phyloP scores from a whole-genome alignment of 2,888 invertebrate species.

The Dolichomitus sp. region DNA sequence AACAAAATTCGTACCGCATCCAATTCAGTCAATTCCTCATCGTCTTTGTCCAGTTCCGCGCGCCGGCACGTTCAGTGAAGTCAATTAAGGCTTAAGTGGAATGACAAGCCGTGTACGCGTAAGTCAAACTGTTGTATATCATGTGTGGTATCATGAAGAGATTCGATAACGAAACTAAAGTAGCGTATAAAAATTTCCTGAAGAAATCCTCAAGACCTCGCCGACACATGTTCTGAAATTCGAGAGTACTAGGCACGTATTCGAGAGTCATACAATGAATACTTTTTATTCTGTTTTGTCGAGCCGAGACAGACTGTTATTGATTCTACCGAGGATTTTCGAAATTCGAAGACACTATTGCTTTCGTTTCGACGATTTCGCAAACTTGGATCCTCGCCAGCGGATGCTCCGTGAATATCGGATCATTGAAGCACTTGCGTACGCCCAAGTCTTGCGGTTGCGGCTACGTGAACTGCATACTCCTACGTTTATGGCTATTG shows the following conservation, averaged over 20 bases:
- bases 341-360: conserved; percentile 43
- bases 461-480: conserved; percentile 60
- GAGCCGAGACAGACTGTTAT: conserved; percentile 20
- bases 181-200: conserved; percentile 23
- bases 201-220: background rate
- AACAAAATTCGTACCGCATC: conserved; percentile 21
- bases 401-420: conserved; percentile 44
- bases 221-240: background rate
- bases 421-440: background rate
- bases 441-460: conserved; percentile 27
- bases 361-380: conserved; percentile 65
- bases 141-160: conserved; percentile 40
- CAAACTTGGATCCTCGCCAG: conserved; percentile 64
- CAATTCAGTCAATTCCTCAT: conserved; percentile 43
- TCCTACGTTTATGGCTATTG: conserved; percentile 48
- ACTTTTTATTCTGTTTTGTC: conserved; percentile 21
- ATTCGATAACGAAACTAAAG: conserved; percentile 47
- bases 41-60: conserved; percentile 29
- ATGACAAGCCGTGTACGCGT: conserved; percentile 39
- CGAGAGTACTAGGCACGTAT: conserved; percentile 29
- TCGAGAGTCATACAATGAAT: background rate
- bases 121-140: conserved; percentile 43
- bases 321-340: conserved; percentile 48
- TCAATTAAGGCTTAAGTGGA: conserved; percentile 46
- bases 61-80: conserved; percentile 49